These are phyloP conservation scores for Cheumatopsyche charites DNA, from an alignment of 1,140 invertebrate genomes.

Conservation along the genomic window DNA sequence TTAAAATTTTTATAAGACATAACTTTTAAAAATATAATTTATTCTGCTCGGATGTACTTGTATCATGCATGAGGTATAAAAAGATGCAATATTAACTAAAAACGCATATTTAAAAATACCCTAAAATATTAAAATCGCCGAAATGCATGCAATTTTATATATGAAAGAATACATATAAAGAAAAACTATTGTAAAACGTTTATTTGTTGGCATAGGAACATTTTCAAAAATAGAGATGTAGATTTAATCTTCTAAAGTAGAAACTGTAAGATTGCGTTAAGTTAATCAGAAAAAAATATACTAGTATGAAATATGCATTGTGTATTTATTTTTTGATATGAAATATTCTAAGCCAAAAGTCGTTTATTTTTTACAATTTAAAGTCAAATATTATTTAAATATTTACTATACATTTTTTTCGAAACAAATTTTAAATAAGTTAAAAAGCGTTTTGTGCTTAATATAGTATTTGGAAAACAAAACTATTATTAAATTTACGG, in stretches of 20 bases:
- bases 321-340: conserved; percentile 9
- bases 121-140: no score
- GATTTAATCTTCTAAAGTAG: background rate
- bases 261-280: background rate
- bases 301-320: background rate
- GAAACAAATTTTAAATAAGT: background rate
- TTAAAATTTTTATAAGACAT: no score
- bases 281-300: no score
- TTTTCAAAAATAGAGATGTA: conserved; percentile 18
- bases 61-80: no score
- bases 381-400: background rate
- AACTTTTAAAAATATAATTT: no score
- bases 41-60: no score
- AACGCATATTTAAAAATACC: no score
- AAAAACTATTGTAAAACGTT: conserved; percentile 4
- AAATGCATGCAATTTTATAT: no score
- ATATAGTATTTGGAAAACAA: conserved; percentile 1
- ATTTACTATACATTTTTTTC: background rate
- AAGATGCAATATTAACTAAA: no score
- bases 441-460: conserved; percentile 8
- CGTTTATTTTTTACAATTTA: background rate
- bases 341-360: background rate
- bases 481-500: conserved; percentile 14
- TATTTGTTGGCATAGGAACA: no score
- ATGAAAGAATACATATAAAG: no score